These are phyloP conservation scores for Haplochromis vanheusdeni DNA, from an alignment of 2,113 vertebrate species.

Conservation along the genomic window DNA sequence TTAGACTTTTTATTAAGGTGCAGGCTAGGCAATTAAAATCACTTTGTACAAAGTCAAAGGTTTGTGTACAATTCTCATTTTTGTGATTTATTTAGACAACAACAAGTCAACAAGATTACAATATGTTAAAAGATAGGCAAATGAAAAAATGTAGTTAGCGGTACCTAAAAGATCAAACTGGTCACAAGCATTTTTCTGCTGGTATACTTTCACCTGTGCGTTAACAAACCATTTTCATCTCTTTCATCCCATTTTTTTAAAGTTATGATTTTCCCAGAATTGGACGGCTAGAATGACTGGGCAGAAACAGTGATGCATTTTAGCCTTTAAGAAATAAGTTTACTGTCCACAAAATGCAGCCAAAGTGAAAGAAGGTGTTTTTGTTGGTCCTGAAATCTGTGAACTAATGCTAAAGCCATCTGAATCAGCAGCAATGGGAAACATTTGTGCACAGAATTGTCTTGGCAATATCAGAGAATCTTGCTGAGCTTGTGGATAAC, in stretches of 20 bases:
- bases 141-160: accelerated
- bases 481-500: background rate
- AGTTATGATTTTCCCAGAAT: background rate
- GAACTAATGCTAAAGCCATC: background rate
- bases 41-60: background rate
- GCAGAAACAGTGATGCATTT: background rate
- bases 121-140: background rate
- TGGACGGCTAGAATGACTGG: background rate
- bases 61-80: background rate
- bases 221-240: background rate
- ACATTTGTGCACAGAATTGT: background rate
- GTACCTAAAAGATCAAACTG: background rate
- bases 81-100: background rate
- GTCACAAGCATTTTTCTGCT: background rate
- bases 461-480: background rate
- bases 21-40: background rate
- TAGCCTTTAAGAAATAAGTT: background rate
- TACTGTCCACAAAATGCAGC: background rate
- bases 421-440: background rate
- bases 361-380: background rate
- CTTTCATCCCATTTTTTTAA: background rate
- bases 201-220: background rate
- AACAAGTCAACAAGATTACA: background rate
- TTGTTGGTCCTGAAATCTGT: background rate
- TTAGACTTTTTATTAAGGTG: background rate